Conservation (phyloP, 2,888 invertebrate species). For the Pollenia labialis region DNA sequence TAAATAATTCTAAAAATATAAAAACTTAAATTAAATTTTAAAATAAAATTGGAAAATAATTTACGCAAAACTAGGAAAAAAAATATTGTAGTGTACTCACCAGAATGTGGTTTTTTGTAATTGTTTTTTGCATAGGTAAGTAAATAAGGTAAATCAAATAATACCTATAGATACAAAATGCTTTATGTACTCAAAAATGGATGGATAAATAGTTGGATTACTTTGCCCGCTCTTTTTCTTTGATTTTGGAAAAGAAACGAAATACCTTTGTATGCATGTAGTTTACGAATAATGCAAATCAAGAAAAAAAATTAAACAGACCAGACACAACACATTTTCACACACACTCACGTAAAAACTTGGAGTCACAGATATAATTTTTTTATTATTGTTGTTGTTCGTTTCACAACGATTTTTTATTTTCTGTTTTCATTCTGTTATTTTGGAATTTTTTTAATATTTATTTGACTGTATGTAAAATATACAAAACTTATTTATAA, state of each 20-base stretch:
- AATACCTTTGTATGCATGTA: neutral
- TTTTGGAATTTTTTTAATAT: conserved; percentile 35
- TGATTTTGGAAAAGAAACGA: neutral
- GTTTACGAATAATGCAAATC: conserved; percentile 34
- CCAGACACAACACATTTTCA: neutral
- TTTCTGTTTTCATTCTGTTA: neutral
- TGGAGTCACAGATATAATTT: neutral
- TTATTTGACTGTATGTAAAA: neutral
- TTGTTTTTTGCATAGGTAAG: neutral
- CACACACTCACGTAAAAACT: neutral
- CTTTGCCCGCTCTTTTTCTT: neutral
- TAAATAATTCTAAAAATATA: conserved; percentile 28
- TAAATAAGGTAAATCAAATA: neutral
- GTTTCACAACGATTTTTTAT: conserved; percentile 7
- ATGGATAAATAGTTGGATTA: no score
- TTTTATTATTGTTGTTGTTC: neutral
- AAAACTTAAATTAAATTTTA: neutral
- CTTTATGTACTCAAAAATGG: no score
- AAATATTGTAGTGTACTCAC: neutral
- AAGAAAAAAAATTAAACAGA: neutral
- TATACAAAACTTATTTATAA: neutral
- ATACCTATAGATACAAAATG: neutral
- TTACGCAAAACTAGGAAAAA: neutral
- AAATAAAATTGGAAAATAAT: neutral
- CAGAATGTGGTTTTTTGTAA: neutral